Evolutionary conservation across 2,888 invertebrate genomes (phyloP), one percentile per base, ranked within the genome.

Genomic region (Polylopha cassiicola): DNA sequence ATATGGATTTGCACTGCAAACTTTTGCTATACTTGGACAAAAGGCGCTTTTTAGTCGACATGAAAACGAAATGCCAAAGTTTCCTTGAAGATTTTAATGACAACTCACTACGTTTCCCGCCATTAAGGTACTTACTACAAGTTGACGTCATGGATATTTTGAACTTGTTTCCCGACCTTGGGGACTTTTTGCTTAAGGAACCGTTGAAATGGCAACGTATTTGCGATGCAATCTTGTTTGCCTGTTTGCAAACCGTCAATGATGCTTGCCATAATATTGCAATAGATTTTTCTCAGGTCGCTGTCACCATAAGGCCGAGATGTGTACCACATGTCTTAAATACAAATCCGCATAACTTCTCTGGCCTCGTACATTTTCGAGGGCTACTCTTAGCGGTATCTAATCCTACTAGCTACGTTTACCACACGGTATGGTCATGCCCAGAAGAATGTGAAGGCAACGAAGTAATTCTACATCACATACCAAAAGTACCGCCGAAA

Each of bases 381-480:
- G 84, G 81, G 1, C 46, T 71, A 18, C 65, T 85, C 15, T 39
- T 78, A 36, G 53, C 59, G 11, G 38, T 73, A 22, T 65, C 78
- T 0, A 80, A 78, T 47, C 66, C 74, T 2, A 58, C 55, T 9
- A 67, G 58, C 24, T 78, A 76, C 39, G 74, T 75, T 8, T 71
- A 68, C 39, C 82, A 85, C 47, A 70, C 80, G 0, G 77, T 85
- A 26, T 84, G 84, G 84, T 73, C 74, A 0, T 85, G 85, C 39
- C 79, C 77, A n/a, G 84, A 85, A 53, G 73, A 81, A 44, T 85
- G 85, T 46, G 80, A 82, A 46, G 71, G 68, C 2, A 82, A 63
- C 43, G 81, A 84, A 55, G 63, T 77, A 3, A 71, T 85, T 36
- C 44, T 79, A 30, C 71, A 62, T 5, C 70, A 62, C 39, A 76